These are phyloP conservation scores for Panthera leo DNA, from an alignment of 2,113 vertebrate genomes.

Conservation along the genomic window DNA sequence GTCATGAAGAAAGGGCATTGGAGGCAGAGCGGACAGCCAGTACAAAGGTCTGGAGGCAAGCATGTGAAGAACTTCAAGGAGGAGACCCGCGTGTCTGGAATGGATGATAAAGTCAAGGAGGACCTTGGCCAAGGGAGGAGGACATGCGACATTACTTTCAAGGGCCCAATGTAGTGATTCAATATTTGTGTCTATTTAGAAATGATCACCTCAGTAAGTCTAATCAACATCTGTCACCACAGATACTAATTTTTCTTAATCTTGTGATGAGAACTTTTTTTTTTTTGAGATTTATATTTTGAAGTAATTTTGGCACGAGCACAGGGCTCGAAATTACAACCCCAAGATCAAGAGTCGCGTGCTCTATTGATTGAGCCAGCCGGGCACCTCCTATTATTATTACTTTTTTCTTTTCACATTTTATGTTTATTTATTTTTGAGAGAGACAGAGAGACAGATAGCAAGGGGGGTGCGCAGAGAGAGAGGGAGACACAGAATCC, in stretches of 20 bases:
- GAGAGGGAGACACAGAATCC: too few relatives aligned
- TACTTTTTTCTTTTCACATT: too few relatives aligned
- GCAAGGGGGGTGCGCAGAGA: rapidly evolving
- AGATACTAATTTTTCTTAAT: background rate
- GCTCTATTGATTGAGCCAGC: background rate
- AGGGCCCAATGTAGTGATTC: background rate
- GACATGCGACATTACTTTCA: background rate
- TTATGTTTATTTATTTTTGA: too few relatives aligned
- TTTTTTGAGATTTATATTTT: background rate
- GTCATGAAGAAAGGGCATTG: background rate
- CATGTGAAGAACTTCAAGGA: background rate
- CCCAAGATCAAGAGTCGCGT: background rate
- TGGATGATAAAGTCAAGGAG: too few relatives aligned
- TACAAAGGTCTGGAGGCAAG: background rate
- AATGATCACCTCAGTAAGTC: background rate
- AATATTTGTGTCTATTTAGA: background rate
- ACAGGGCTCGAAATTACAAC: background rate
- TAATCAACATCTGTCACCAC: background rate
- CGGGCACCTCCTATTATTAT: background rate
- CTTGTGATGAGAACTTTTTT: background rate
- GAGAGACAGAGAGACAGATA: too few relatives aligned
- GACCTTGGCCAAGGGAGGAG: background rate
- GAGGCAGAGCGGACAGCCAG: background rate
- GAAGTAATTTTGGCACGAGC: background rate
- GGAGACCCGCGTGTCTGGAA: background rate